Conservation (phyloP, 1,140 invertebrate genomes). For the Diachasma alloeum region DNA sequence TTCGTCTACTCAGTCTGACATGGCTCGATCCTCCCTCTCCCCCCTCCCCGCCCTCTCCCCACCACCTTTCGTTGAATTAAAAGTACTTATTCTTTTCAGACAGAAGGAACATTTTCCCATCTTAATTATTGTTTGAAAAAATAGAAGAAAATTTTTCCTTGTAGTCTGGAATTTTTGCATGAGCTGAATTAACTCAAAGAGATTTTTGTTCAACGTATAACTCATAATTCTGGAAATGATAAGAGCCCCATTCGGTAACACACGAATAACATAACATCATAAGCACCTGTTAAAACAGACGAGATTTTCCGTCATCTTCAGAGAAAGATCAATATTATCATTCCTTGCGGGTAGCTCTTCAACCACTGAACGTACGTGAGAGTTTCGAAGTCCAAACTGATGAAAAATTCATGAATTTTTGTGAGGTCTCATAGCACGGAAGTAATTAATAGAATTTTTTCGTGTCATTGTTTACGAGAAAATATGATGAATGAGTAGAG, state of each 20-base stretch:
- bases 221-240: background rate
- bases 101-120: background rate
- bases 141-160: background rate
- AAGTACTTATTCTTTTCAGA: slow-evolving; percentile 10
- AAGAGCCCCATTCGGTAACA: background rate
- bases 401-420: background rate
- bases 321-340: slow-evolving; percentile 1
- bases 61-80: background rate
- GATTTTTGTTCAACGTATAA: too few species aligned
- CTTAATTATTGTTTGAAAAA: background rate
- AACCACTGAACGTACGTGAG: background rate
- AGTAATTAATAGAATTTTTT: too few species aligned
- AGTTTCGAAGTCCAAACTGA: background rate
- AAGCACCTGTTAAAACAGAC: slow-evolving; percentile 7
- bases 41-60: too few species aligned
- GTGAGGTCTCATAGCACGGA: background rate
- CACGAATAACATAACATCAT: background rate
- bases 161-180: too few species aligned
- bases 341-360: background rate
- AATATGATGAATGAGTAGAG: too few species aligned
- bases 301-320: slow-evolving; percentile 3
- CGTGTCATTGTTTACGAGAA: too few species aligned
- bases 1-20: background rate
- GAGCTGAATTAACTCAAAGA: too few species aligned
- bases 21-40: background rate